These are phyloP conservation scores for Sebastes oblongus DNA, from an alignment of 2,797 vertebrate species.

Conservation along the genomic window DNA sequence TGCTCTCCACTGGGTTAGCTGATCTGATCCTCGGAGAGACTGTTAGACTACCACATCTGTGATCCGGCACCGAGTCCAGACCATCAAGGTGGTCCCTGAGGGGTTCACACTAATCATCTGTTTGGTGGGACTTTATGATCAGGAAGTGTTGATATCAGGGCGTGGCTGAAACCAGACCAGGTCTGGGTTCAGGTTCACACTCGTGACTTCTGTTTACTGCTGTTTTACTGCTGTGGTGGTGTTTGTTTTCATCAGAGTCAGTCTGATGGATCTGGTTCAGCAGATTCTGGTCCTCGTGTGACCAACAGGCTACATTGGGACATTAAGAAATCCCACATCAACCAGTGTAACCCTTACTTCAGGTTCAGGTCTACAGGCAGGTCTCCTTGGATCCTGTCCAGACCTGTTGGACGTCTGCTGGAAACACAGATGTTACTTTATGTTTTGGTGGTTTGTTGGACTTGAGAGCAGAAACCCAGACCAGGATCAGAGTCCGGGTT, in stretches of 20 bases:
- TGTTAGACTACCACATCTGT: no score
- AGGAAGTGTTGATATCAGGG: not conserved
- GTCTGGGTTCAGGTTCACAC: not conserved
- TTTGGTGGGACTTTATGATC: no score
- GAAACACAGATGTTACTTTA: no score
- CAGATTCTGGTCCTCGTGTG: not conserved
- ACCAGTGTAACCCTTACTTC: not conserved
- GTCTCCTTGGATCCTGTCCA: not conserved
- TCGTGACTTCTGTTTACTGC: no score
- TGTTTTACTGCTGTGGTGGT: not conserved
- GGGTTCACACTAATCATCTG: no score
- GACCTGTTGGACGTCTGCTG: not conserved
- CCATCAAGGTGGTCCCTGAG: no score
- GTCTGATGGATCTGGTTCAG: not conserved
- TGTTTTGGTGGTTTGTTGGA: not conserved
- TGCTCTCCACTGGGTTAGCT: no score
- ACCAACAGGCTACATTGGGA: not conserved
- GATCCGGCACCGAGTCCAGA: no score
- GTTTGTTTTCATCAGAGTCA: not conserved
- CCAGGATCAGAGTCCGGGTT: not conserved
- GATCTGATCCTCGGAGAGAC: no score
- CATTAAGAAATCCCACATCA: not conserved
- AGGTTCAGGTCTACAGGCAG: not conserved
- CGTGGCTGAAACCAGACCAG: not conserved
- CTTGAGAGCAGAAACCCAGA: not conserved